These are phyloP conservation scores for Microcaecilia unicolor DNA, from an alignment of 2,797 vertebrate species.

Conservation along the genomic window DNA sequence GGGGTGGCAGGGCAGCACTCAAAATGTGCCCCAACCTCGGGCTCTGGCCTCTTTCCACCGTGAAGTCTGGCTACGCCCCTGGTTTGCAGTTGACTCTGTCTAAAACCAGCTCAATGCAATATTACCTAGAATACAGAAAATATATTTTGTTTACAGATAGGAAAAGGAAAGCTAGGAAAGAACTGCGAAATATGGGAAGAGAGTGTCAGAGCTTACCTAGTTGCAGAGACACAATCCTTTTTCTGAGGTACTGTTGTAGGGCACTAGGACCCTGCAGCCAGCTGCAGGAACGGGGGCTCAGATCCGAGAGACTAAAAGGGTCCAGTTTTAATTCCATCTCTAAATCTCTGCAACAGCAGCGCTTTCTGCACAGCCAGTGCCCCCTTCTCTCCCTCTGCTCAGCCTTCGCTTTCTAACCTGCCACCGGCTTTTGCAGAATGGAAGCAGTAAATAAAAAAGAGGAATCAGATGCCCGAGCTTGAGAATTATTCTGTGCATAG, in stretches of 20 bases:
- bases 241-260: too few species aligned
- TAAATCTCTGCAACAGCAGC: constrained; percentile 53
- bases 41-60: too few species aligned
- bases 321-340: constrained; percentile 59
- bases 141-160: too few species aligned
- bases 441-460: constrained; percentile 54
- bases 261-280: constrained; percentile 53
- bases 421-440: constrained; percentile 31
- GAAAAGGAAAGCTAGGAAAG: too few species aligned
- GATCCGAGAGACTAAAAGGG: constrained; percentile 45
- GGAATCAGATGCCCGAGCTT: constrained; percentile 50
- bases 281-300: constrained; percentile 37
- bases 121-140: too few species aligned
- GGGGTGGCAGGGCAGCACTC: too few species aligned
- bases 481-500: constrained; percentile 32
- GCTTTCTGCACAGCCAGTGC: constrained; percentile 12
- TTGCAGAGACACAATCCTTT: too few species aligned
- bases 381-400: not conserved
- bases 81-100: too few species aligned
- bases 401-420: not conserved
- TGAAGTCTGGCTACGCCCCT: too few species aligned
- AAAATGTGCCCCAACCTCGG: too few species aligned
- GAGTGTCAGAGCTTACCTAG: too few species aligned
- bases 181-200: constrained; percentile 24
- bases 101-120: too few species aligned